These are phyloP conservation scores for Ifrita kowaldi DNA, from an alignment of 2,113 vertebrate species.

Conservation along the genomic window DNA sequence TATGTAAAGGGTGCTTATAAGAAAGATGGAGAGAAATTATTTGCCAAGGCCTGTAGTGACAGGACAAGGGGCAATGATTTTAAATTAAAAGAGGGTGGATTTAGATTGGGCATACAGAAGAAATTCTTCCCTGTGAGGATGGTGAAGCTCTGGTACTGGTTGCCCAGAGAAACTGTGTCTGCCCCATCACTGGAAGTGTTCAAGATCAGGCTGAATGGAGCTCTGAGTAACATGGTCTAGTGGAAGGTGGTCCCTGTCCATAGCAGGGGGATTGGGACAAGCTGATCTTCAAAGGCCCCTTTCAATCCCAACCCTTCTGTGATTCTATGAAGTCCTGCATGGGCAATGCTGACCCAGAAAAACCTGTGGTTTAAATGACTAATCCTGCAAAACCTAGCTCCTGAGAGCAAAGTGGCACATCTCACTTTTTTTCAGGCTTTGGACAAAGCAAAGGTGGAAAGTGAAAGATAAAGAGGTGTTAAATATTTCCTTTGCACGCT, in stretches of 20 bases:
- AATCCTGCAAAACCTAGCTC: background rate
- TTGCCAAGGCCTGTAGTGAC: background rate
- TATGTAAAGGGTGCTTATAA: background rate
- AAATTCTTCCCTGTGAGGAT: background rate
- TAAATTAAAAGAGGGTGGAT: background rate
- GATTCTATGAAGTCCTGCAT: background rate
- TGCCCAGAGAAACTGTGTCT: background rate
- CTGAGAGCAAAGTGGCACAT: background rate
- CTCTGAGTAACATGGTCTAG: background rate
- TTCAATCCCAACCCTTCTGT: background rate
- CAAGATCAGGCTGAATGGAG: background rate
- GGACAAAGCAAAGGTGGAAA: background rate
- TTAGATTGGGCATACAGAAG: background rate
- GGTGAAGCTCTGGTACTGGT: background rate
- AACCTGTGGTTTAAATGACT: background rate
- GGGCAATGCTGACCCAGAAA: background rate
- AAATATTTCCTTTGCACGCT: background rate
- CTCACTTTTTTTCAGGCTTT: background rate
- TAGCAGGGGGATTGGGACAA: rapidly evolving
- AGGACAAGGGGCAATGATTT: background rate
- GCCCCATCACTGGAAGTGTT: background rate
- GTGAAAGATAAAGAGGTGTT: background rate
- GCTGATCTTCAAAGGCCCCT: background rate
- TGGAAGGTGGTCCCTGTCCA: background rate
- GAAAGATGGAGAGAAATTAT: background rate